Percentiles rank a stretch among this genome's conserved stretches.
These are phyloP conservation scores for Colletes gigas DNA, from an alignment of 1,140 invertebrate genomes.

Conservation along the genomic window DNA sequence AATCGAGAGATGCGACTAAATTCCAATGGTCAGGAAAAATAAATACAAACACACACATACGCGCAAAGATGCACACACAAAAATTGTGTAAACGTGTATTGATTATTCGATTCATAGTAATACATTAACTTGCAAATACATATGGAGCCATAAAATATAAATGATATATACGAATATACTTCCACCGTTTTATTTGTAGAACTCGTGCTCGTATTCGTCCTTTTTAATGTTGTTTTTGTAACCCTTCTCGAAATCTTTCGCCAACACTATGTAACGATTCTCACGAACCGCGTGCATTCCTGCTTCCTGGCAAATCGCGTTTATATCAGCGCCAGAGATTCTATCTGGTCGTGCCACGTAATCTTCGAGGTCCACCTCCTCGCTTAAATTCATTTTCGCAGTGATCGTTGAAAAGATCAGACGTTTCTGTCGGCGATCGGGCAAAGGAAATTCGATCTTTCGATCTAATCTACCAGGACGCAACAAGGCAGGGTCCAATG, in stretches of 20 bases:
- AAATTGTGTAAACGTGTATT: conserved; percentile 48
- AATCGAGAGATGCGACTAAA: background rate
- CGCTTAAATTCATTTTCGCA: conserved; percentile 99
- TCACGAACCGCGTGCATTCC: conserved; percentile 98
- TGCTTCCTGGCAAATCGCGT: conserved; percentile 99
- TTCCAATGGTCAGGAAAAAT: background rate
- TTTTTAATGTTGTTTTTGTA: conserved; percentile 99
- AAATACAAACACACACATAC: background rate
- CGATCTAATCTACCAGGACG: conserved; percentile 98
- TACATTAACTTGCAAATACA: conserved; percentile 52
- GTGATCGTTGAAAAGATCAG: conserved; percentile 99
- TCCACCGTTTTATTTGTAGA: conserved; percentile 94
- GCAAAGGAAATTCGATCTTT: conserved; percentile 99
- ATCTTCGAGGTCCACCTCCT: conserved; percentile 99
- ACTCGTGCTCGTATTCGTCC: conserved; percentile 99
- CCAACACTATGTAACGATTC: conserved; percentile 98
- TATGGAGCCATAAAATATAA: conserved; percentile 23
- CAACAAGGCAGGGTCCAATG: conserved; percentile 97
- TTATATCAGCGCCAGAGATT: conserved; percentile 99
- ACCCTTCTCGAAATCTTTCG: conserved; percentile 99
- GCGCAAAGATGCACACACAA: background rate
- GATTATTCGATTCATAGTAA: conserved; percentile 41
- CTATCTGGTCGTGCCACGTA: conserved; percentile 99
- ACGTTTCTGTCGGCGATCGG: conserved; percentile 98
- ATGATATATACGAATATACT: background rate